Evolutionary conservation across 2,888 invertebrate species (phyloP).

Genomic region (Drosophila neutralis): DNA sequence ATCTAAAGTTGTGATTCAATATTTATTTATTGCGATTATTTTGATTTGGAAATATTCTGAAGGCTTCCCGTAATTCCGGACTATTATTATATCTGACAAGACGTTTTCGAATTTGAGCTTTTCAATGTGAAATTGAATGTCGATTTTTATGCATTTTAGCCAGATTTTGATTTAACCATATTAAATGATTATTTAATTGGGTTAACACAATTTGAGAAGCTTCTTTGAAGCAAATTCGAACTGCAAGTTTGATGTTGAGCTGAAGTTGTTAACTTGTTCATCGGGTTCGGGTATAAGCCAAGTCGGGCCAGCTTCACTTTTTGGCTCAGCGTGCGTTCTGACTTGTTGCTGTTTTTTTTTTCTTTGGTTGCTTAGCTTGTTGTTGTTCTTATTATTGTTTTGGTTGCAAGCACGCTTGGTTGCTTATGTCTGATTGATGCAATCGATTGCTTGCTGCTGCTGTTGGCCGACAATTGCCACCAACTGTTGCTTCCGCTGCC

Average conservation of each 20-base stretch:
- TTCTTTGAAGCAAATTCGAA: neutral
- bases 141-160: neutral
- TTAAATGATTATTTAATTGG: neutral
- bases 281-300: constrained; percentile 15
- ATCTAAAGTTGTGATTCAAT: neutral
- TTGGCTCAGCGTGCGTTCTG: constrained; percentile 21
- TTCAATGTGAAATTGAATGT: neutral
- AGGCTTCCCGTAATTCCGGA: too few relatives aligned
- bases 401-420: constrained; percentile 52
- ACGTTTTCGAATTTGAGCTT: neutral
- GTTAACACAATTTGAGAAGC: neutral
- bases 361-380: neutral
- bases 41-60: too few relatives aligned
- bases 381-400: constrained; percentile 10
- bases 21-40: neutral
- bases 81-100: too few relatives aligned
- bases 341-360: constrained; percentile 10
- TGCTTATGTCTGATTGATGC: constrained; percentile 46
- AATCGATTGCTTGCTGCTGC: constrained; percentile 38
- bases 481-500: constrained; percentile 1
- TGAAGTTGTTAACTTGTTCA: neutral
- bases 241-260: neutral
- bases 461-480: neutral
- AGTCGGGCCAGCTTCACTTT: constrained; percentile 22
- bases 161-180: neutral